Evolutionary conservation across 2,797 vertebrate species (phyloP).

Genomic region (Peromyscus melanophrys): DNA sequence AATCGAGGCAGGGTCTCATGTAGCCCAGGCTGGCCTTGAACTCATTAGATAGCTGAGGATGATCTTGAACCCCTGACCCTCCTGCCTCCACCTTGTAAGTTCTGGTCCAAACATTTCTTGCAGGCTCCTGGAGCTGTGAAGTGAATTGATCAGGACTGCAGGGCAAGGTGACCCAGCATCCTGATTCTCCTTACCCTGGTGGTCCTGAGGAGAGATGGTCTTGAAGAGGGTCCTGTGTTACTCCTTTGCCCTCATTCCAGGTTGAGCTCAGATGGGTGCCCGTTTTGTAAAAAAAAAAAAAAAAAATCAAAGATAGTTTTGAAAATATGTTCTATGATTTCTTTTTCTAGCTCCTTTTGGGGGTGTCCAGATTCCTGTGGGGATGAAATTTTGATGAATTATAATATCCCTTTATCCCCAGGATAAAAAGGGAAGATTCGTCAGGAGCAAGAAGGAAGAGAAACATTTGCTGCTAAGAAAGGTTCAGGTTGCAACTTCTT

Average conservation of each 20-base stretch:
- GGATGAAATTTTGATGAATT: conserved; percentile 80
- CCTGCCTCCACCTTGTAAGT: not conserved
- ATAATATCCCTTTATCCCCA: conserved; percentile 77
- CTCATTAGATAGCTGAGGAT: not conserved
- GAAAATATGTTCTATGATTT: conserved; percentile 62
- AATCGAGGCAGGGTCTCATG: not conserved
- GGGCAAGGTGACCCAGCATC: not conserved
- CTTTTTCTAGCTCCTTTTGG: conserved; percentile 59
- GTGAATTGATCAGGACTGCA: not conserved
- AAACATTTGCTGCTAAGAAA: conserved; percentile 81
- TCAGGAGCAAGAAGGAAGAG: conserved; percentile 80
- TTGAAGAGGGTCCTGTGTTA: not conserved
- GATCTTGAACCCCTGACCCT: not conserved
- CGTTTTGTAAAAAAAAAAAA: conserved; percentile 36
- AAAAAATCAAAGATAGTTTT: conserved; percentile 25
- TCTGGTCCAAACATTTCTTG: not conserved
- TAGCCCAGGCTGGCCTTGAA: not conserved
- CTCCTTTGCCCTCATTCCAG: conserved; percentile 5
- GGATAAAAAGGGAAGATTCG: conserved; percentile 81
- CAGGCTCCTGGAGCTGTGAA: not conserved
- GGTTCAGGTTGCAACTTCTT: conserved; percentile 83
- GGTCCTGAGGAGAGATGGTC: not conserved
- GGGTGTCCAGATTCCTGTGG: conserved; percentile 76
- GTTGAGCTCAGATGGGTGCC: conserved; percentile 36
- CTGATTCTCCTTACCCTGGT: not conserved